A percentile compares a stretch with the other conserved stretches of the same genome.
Evolutionary conservation across 2,797 vertebrate species (phyloP).

Genomic region (Todus mexicanus): DNA sequence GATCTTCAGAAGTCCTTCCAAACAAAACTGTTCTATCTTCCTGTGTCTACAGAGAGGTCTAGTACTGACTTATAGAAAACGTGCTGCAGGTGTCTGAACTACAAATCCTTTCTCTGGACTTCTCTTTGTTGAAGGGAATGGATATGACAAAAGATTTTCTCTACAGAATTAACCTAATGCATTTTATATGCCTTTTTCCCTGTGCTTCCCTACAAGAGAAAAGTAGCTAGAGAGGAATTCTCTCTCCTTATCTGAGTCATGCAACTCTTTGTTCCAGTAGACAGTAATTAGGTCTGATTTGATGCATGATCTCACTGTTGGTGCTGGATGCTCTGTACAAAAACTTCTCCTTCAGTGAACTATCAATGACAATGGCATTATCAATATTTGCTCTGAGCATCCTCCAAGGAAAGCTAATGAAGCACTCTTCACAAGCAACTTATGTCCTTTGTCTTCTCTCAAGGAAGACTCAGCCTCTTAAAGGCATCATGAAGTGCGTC

Average conservation of each 20-base stretch:
- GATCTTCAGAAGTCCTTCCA: not conserved
- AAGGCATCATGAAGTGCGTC: constrained; percentile 41
- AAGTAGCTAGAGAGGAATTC: constrained; percentile 39
- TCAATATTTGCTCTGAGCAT: constrained; percentile 29
- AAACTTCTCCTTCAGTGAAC: constrained; percentile 56
- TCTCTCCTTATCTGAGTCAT: constrained; percentile 69
- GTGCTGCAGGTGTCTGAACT: not conserved
- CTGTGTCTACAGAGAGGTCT: not conserved
- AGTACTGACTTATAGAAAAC: not conserved
- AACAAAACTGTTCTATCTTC: not conserved
- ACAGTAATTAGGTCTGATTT: constrained; percentile 57
- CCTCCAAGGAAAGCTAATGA: constrained; percentile 59
- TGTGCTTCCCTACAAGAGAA: not conserved
- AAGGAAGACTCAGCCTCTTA: constrained; percentile 9
- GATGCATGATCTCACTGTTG: constrained; percentile 66
- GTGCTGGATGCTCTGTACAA: constrained; percentile 52
- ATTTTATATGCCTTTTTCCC: not conserved
- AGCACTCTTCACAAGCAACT: not conserved
- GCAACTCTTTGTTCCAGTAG: constrained; percentile 26
- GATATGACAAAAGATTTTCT: not conserved
- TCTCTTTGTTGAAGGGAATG: not conserved
- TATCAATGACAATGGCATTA: constrained; percentile 65
- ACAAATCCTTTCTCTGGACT: not conserved
- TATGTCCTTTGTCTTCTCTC: constrained; percentile 43
- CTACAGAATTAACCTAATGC: not conserved